phyloP scores from a whole-genome alignment of 2,888 invertebrate genomes.

The Cryptocephalus primarius region DNA sequence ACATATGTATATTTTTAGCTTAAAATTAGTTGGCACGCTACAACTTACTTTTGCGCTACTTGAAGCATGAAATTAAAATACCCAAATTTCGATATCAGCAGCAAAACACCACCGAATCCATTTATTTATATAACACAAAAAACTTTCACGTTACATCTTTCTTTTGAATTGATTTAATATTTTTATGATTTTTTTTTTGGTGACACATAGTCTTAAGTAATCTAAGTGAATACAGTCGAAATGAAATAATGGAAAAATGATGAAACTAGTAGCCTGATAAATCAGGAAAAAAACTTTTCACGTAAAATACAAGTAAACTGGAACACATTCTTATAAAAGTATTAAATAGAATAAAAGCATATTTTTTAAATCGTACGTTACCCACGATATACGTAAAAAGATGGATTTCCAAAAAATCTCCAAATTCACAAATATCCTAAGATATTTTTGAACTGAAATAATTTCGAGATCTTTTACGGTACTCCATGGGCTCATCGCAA shows the following conservation, averaged over 20 bases:
- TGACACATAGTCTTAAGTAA: conserved; percentile 25
- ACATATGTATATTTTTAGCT: too few species aligned
- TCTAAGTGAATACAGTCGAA: conserved; percentile 30
- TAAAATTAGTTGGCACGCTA: too few species aligned
- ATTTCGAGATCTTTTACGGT: too few species aligned
- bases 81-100: conserved; percentile 12
- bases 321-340: conserved; percentile 17
- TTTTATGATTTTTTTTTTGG: conserved; percentile 15
- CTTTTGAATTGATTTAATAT: too few species aligned
- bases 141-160: conserved; percentile 23
- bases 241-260: conserved; percentile 10
- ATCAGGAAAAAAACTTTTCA: conserved; percentile 14
- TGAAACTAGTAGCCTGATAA: conserved; percentile 16
- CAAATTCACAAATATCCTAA: too few species aligned
- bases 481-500: neutral
- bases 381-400: neutral
- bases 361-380: neutral
- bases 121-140: conserved; percentile 20
- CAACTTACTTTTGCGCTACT: too few species aligned
- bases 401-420: neutral
- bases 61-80: too few species aligned
- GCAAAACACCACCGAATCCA: conserved; percentile 30
- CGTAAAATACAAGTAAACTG: conserved; percentile 13
- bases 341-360: conserved; percentile 15
- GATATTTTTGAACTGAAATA: too few species aligned